phyloP scores from a whole-genome alignment of 2,113 vertebrate species.

The Isurus oxyrinchus region DNA sequence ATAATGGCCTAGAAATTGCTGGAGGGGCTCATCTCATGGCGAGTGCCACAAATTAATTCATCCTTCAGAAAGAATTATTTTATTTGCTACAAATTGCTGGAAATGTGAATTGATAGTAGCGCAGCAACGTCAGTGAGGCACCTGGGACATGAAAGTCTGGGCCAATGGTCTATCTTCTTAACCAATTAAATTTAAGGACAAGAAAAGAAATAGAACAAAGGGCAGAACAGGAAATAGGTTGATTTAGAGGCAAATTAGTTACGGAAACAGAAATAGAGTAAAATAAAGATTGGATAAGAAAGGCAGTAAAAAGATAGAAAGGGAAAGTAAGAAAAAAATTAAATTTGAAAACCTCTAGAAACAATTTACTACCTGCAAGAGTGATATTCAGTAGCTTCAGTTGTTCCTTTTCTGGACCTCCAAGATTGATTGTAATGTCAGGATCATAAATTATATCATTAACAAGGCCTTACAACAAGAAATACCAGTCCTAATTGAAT shows the following conservation, averaged over 20 bases:
- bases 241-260: neutral
- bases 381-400: neutral
- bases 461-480: neutral
- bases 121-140: neutral
- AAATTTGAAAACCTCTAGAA: neutral
- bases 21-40: neutral
- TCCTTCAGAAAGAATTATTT: neutral
- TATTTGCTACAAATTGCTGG: neutral
- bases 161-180: neutral
- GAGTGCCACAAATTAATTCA: neutral
- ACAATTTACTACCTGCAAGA: neutral
- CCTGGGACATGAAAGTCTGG: neutral
- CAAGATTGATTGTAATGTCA: neutral
- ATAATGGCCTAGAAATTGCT: neutral
- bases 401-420: neutral
- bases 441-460: slow-evolving; percentile 5
- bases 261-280: neutral
- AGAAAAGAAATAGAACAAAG: neutral
- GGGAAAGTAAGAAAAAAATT: neutral
- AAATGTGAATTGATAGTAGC: neutral
- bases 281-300: neutral
- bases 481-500: neutral
- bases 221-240: neutral
- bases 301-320: too few relatives aligned
- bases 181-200: neutral